These are phyloP conservation scores for Centropus bengalensis DNA, from an alignment of 2,113 vertebrate species.

Conservation along the genomic window DNA sequence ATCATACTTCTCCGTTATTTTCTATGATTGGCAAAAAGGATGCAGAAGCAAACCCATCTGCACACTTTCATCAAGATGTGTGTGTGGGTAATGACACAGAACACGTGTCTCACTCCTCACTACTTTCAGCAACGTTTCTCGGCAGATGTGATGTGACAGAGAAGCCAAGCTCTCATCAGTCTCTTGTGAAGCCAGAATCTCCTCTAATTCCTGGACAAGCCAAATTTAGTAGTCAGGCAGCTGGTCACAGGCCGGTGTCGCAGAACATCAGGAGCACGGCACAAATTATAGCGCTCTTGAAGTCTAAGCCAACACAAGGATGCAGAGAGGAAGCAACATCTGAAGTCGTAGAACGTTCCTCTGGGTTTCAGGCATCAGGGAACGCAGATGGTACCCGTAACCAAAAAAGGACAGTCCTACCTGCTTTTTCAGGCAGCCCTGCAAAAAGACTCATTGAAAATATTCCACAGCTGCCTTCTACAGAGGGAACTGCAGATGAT, in stretches of 20 bases:
- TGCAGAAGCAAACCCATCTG: not conserved
- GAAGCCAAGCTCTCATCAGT: not conserved
- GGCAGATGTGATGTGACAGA: not conserved
- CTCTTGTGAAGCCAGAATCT: not conserved
- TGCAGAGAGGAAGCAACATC: not conserved
- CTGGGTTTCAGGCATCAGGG: not conserved
- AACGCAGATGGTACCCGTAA: not conserved
- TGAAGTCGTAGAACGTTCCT: not conserved
- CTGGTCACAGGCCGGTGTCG: not conserved
- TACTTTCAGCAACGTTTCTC: not conserved
- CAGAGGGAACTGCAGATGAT: not conserved
- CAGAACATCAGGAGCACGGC: conserved; percentile 76
- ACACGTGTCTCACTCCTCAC: not conserved
- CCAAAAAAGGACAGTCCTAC: not conserved
- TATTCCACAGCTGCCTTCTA: not conserved
- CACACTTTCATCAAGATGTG: not conserved
- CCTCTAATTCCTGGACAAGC: not conserved
- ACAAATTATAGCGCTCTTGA: conserved; percentile 78
- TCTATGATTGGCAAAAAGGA: conserved; percentile 34
- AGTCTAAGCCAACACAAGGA: not conserved
- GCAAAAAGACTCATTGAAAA: not conserved
- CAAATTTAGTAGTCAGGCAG: not conserved
- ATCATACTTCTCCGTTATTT: conserved; percentile 63
- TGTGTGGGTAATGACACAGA: not conserved
- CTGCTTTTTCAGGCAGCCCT: not conserved